A percentile compares a stretch with the other conserved stretches of the same genome.
These are phyloP conservation scores for Cossypha dichroa DNA, from an alignment of 2,797 vertebrate species.

Conservation along the genomic window DNA sequence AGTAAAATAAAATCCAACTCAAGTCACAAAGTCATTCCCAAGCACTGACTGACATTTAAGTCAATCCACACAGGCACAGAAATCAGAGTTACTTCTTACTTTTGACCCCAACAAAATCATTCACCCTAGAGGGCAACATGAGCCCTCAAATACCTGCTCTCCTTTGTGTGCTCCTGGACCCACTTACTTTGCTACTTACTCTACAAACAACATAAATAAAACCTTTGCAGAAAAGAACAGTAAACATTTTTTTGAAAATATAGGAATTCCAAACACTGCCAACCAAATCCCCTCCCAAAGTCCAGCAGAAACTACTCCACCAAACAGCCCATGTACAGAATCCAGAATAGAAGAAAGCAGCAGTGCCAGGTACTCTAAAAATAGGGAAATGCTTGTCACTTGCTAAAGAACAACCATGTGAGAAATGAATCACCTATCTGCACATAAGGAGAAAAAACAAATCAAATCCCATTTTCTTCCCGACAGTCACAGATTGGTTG, in stretches of 20 bases:
- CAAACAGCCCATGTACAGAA: not conserved
- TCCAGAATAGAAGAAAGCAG: rapidly evolving
- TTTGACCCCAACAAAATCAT: not conserved
- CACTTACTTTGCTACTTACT: not conserved
- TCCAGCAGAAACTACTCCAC: not conserved
- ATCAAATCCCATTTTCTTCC: not conserved
- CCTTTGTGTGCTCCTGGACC: not conserved
- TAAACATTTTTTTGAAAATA: not conserved
- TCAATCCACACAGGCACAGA: not conserved
- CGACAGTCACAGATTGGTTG: not conserved
- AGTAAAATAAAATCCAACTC: not conserved
- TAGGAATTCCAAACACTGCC: not conserved
- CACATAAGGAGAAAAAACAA: not conserved
- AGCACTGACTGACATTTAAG: not conserved
- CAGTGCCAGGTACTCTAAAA: not conserved
- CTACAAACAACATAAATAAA: not conserved
- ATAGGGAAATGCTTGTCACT: not conserved
- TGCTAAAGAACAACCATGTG: not conserved
- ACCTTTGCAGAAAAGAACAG: not conserved
- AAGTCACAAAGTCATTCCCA: not conserved
- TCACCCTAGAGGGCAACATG: not conserved
- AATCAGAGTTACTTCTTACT: not conserved
- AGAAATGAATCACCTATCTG: not conserved
- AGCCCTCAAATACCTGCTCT: not conserved
- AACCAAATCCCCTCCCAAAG: not conserved